Evolutionary conservation across 2,888 invertebrate species (phyloP), one percentile per base, ranked within the genome.

Genomic region (Phaonia tiefii): DNA sequence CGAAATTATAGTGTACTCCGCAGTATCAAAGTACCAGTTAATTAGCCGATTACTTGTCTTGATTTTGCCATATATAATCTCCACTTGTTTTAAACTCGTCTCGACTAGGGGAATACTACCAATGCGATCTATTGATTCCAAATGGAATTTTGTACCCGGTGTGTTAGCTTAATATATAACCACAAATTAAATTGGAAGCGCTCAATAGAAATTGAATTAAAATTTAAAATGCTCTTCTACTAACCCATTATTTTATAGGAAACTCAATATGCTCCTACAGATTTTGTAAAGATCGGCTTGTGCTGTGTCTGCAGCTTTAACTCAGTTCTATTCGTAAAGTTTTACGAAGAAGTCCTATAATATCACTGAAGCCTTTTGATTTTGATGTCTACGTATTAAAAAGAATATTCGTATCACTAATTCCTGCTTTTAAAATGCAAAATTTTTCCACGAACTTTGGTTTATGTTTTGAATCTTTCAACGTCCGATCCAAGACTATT

Each of bases 81-180:
- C 95, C 0, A 95, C 96, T 77, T 95, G 94, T 71, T 92, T 93
- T 86, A 95, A 93, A 54, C 96, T 93, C 44, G 94, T 93, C 88
- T 95, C 96, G n/a, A 97, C 94, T 74, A 97, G 93, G 0, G 97
- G 97, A 63, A 97, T 93, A 84, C 94, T 94, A 11, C 94, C 93
- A 56, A 97, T 94, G 83, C 96, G 92, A 60, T 94, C 93, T 13
- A 97, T 93, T 74, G 95, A 94, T 90, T 96, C 94, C 90, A 96
- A 90, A 84, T 92, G 93, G 70, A 89, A 77, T 80, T 87, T 89
- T 84, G 84, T 86, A 80, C 85, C 86, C 56, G 86, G 86, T 83
- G 87, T 85, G 77, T 85, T 86, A 67, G 87, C 87, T 86, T 77
- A 31, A 46, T 25, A 42, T 22, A 54, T 26, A 10, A 15, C 5